Evolutionary conservation across 2,888 invertebrate species (phyloP), one percentile per base, ranked within the genome.

Genomic region (Acanthosepion pharaonis): DNA sequence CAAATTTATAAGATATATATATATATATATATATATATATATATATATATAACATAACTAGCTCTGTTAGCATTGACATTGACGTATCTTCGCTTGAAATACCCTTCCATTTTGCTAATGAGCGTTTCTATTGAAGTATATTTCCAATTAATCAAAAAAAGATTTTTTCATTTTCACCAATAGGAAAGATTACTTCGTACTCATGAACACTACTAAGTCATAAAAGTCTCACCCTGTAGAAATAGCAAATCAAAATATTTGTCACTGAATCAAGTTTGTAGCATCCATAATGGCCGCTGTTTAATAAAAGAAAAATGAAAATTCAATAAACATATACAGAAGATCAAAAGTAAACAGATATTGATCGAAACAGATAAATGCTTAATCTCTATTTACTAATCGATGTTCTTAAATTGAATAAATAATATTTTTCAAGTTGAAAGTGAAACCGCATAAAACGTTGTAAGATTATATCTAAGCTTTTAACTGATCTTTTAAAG

Each of bases 401-500:
- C n/a, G 78, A 9, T n/a, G n/a, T 78, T 78, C n/a, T 15, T 33
- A 78, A 11, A 78, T 33, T 78, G n/a, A 78, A 64, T 64, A 8
- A 64, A 78, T 78, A 33, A 15, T n/a, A n/a, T 78, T 78, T 78
- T n/a, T 15, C 78, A 78, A 78, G 78, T 78, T 78, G 78, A 78
- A 78, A 78, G 78, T 78, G 78, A n/a, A 78, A n/a, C 15, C 18
- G 78, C 78, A 28, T 78, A 78, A 78, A 78, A 78, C n/a, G 78
- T n/a, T n/a, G 23, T n/a, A 15, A 78, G 78, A 78, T 78, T 78
- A 33, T 78, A 78, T 78, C 78, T 78, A n/a, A 33, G 78, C 78
- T 78, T 78, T 78, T 78, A 78, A n/a, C 78, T 78, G 78, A 78
- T 18, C 78, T 78, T 78, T 78, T 33, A 78, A 78, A 78, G 78